Base-by-base conservation (phyloP, 2,113 vertebrate genomes). In the Paradoxurus hermaphroditus region DNA sequence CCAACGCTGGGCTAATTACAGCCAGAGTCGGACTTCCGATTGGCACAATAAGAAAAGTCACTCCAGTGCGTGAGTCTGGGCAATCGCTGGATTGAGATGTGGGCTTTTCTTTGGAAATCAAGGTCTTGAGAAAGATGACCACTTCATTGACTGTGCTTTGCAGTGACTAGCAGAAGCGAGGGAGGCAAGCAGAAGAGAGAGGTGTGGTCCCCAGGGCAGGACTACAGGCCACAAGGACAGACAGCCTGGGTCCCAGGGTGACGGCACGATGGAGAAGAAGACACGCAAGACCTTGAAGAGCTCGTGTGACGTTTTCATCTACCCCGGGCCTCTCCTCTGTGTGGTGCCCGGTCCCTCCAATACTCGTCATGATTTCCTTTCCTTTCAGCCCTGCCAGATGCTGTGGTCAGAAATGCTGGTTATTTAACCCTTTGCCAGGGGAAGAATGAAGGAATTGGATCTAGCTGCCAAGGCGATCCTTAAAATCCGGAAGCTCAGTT, bases 141-240 rank as follows among this genome's bases (percentile, higher is more conserved):
- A 99, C 98, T 98, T 99, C 99, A 10, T 95, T 99, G 95, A 99
- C 99, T 97, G 99, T 98, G 75, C 98, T 99, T 98, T 99, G 99
- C 98, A 99, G 98, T 97, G 99, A 99, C 98, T 99, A 99, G 97
- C 99, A 99, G 97, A 99, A 99, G 98, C 99, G 99, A 97, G 99
- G 99, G 98, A 99, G 99, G 99, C 98, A 99, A 99, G 98, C 99
- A 99, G 98, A 99, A 99, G 98, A 99, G 98, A 99, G 98, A 98
- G 99, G 98, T 0, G 98, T 99, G 0, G 93, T 99, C 51, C 97
- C 99, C 11, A 98, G 99, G 3, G 99, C 99, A 0, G 99, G 99
- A 62, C 98, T 99, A 41, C 99, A 99, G 98, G 99, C 99, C 27
- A 99, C 99, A 0, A 84, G 99, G 98, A 99, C 99, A 98, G 98